A percentile compares a stretch with the other conserved stretches of the same genome.
Conservation (phyloP, 2,888 invertebrate species). For the Malthinus flaveolus region DNA sequence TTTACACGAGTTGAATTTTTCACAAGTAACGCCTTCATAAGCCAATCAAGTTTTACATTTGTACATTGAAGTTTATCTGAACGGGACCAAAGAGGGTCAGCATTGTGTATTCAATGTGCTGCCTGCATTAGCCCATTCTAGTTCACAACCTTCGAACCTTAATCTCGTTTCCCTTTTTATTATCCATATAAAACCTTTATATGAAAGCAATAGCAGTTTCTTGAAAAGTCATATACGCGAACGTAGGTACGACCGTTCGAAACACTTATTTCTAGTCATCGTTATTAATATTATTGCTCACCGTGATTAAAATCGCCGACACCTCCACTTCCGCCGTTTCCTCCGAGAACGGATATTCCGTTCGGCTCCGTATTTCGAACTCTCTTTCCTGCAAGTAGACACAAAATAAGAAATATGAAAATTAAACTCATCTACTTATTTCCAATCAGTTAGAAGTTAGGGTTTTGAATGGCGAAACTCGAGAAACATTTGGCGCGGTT, state of each 20-base stretch:
- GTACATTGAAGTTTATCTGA: slow-evolving; percentile 28
- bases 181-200: slow-evolving; percentile 52
- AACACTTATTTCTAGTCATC: slow-evolving; percentile 35
- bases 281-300: slow-evolving; percentile 50
- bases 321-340: too few species aligned
- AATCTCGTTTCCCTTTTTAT: slow-evolving; percentile 53
- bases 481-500: slow-evolving; percentile 42
- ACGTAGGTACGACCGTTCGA: slow-evolving; percentile 32
- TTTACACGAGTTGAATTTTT: too few species aligned
- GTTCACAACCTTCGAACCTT: slow-evolving; percentile 51
- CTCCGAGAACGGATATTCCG: slow-evolving; percentile 52
- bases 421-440: slow-evolving; percentile 32
- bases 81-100: slow-evolving; percentile 39
- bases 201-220: slow-evolving; percentile 47
- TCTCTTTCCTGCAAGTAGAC: slow-evolving; percentile 54
- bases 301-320: slow-evolving; percentile 57
- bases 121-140: slow-evolving; percentile 49
- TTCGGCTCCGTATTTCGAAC: slow-evolving; percentile 53
- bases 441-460: slow-evolving; percentile 36
- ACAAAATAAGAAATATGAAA: slow-evolving; percentile 29
- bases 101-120: slow-evolving; percentile 54
- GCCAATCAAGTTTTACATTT: slow-evolving; percentile 38
- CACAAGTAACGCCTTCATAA: slow-evolving; percentile 8
- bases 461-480: slow-evolving; percentile 32
- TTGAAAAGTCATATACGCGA: slow-evolving; percentile 37